Conservation (phyloP, 2,888 invertebrate genomes). For the Diarsia dahlii region DNA sequence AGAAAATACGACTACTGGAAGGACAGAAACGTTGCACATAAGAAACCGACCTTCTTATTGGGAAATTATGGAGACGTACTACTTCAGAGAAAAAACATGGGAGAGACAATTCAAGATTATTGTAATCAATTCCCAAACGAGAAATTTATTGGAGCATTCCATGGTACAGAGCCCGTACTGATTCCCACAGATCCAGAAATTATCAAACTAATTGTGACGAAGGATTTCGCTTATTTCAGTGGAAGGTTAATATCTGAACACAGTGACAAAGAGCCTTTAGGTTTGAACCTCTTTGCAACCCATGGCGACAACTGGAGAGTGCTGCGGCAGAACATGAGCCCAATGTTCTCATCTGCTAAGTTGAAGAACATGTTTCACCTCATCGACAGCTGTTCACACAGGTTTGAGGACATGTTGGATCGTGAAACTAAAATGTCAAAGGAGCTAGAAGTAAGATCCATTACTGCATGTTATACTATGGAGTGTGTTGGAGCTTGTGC, state of each 20-base stretch:
- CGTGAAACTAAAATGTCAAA: constrained; percentile 37
- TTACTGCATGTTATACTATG: constrained; percentile 54
- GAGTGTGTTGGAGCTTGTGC: constrained; percentile 53
- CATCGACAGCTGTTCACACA: constrained; percentile 56
- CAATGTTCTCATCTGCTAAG: constrained; percentile 65
- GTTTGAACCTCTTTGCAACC: constrained; percentile 54
- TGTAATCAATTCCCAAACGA: constrained; percentile 71
- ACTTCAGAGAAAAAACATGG: constrained; percentile 58
- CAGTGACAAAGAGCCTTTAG: constrained; percentile 53
- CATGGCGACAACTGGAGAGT: constrained; percentile 63
- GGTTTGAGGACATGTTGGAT: constrained; percentile 55
- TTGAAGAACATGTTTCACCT: constrained; percentile 68
- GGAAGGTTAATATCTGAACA: constrained; percentile 69
- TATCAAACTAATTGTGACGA: constrained; percentile 72
- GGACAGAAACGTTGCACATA: constrained; percentile 64
- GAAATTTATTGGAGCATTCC: constrained; percentile 73
- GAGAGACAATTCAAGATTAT: constrained; percentile 60
- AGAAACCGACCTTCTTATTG: constrained; percentile 65
- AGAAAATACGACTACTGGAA: constrained; percentile 71
- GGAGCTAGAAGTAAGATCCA: constrained; percentile 37
- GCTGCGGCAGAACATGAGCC: constrained; percentile 64
- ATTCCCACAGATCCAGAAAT: constrained; percentile 73
- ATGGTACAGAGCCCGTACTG: constrained; percentile 72
- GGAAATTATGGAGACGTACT: constrained; percentile 72
- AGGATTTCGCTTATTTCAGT: constrained; percentile 74